Percentiles rank a stretch among this genome's conserved stretches.
phyloP scores from a whole-genome alignment of 1,140 invertebrate species.

The Sinonovacula constricta region DNA sequence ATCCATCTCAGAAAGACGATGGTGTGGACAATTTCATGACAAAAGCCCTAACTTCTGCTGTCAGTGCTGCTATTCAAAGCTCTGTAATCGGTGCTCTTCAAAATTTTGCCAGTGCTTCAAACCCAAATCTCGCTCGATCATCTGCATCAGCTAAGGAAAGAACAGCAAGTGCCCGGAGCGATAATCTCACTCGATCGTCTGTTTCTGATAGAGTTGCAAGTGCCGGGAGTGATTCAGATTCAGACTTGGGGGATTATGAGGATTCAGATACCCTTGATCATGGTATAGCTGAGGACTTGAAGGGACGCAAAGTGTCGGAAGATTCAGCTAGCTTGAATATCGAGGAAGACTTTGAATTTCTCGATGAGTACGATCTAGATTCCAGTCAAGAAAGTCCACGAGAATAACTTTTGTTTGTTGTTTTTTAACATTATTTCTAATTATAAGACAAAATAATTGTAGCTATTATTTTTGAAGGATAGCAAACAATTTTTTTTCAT shows the following conservation, averaged over 20 bases:
- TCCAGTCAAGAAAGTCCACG: constrained; percentile 25
- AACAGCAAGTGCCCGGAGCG: too few relatives aligned
- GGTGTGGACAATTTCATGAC: constrained; percentile 47
- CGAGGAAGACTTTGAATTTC: constrained; percentile 73
- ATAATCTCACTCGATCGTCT: too few relatives aligned
- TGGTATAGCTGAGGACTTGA: constrained; percentile 43
- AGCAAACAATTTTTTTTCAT: too few relatives aligned
- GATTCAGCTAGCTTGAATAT: constrained; percentile 59
- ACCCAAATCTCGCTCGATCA: constrained; percentile 52
- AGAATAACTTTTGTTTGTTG: too few relatives aligned
- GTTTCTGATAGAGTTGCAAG: constrained; percentile 59
- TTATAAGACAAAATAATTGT: too few relatives aligned
- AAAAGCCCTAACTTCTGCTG: constrained; percentile 63
- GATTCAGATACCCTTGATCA: constrained; percentile 54
- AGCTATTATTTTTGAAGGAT: too few relatives aligned
- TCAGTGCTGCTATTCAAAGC: constrained; percentile 64
- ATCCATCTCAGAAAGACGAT: constrained; percentile 41
- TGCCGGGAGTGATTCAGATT: constrained; percentile 47
- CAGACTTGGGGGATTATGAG: constrained; percentile 45
- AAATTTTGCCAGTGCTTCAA: constrained; percentile 47
- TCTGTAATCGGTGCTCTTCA: constrained; percentile 42
- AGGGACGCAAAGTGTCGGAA: constrained; percentile 15
- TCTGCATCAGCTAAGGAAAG: too few relatives aligned
- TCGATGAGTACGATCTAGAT: constrained; percentile 67
- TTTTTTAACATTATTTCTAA: too few relatives aligned